Percentiles rank a stretch among this genome's conserved stretches.
These are phyloP conservation scores for Drosophila pegasa DNA, from an alignment of 2,888 invertebrate species.

Conservation along the genomic window DNA sequence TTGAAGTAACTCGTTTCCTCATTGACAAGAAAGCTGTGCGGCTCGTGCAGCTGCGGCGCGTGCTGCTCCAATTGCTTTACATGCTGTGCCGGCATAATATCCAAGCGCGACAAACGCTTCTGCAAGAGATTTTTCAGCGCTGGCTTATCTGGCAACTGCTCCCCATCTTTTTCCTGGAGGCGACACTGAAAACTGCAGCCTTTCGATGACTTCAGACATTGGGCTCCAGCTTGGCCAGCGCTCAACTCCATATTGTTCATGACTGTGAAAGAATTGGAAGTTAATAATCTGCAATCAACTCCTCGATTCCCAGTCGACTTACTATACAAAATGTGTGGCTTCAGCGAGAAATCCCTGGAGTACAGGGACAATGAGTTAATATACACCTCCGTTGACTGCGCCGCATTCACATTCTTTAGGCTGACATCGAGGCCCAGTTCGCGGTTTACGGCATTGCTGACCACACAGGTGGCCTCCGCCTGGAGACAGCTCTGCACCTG, in stretches of 20 bases:
- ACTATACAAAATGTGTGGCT: slow-evolving; percentile 79
- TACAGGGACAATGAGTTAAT: slow-evolving; percentile 81
- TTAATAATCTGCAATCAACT: background rate
- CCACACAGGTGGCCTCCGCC: slow-evolving; percentile 85
- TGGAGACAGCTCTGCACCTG: slow-evolving; percentile 87
- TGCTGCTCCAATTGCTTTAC: slow-evolving; percentile 64
- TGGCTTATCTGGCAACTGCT: slow-evolving; percentile 38
- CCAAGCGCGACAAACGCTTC: slow-evolving; percentile 75
- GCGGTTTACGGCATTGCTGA: slow-evolving; percentile 86
- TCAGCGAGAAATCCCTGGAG: slow-evolving; percentile 81
- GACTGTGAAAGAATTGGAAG: slow-evolving; percentile 53
- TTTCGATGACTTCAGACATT: slow-evolving; percentile 82
- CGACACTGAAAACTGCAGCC: slow-evolving; percentile 83
- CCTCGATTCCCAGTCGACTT: slow-evolving; percentile 41
- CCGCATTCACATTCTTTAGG: slow-evolving; percentile 89
- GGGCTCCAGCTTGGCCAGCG: slow-evolving; percentile 77
- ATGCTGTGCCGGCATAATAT: slow-evolving; percentile 70
- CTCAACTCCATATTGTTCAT: slow-evolving; percentile 82
- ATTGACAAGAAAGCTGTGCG: slow-evolving; percentile 83
- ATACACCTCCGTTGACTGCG: slow-evolving; percentile 85
- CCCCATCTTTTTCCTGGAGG: slow-evolving; percentile 51
- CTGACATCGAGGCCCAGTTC: slow-evolving; percentile 88
- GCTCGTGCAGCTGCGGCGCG: slow-evolving; percentile 73
- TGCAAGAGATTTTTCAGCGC: slow-evolving; percentile 55
- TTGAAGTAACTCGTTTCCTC: slow-evolving; percentile 84